Evolutionary conservation across 1,140 invertebrate species (phyloP), one percentile per base, ranked within the genome.

Genomic region (Tigriopus japonicus): DNA sequence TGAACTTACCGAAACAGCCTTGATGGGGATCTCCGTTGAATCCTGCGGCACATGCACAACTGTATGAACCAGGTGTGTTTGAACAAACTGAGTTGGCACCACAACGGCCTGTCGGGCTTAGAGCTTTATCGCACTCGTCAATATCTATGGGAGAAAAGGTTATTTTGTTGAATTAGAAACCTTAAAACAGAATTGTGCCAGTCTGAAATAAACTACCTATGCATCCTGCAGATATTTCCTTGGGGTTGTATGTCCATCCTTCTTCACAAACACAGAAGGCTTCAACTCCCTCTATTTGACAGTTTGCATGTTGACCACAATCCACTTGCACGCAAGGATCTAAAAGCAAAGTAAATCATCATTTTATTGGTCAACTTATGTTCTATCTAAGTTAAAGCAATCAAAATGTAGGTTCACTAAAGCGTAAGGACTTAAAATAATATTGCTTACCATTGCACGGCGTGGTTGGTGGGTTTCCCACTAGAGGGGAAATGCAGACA

Each of bases 211-310:
- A 51, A 71, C 72, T 67, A 83, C 81, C 81, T 60, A 89, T 80
- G 69, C 89, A 93, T 60, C 88, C 88, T 42, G 86, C 86, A 0
- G 83, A 77, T 62, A 92, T 85, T 67, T 93, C 86, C n/a, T 52
- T 61, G 0, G 88, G 88, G 74, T 91, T 82, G 67, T 87, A 93
- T 0, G 86, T 90, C 85, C 87, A 93, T 0, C 89, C 89, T 56
- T 89, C 84, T 68, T 94, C 85, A 68, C 89, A 94, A 52, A 91
- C 84, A 65, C 89, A 94, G 67, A 87, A 90, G 0, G 87, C 87
- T 71, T 91, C 87, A 51, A 82, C 78, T 35, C 85, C 86, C 64
- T 91, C 86, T 0, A 85, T 80, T 69, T 90, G 88, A 67, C 89
- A 94, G 68, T 78, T 88, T 6, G 89, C 86, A 68, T 93, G 87